phyloP scores from a whole-genome alignment of 1,140 invertebrate genomes.

The Drosophila eugracilis region DNA sequence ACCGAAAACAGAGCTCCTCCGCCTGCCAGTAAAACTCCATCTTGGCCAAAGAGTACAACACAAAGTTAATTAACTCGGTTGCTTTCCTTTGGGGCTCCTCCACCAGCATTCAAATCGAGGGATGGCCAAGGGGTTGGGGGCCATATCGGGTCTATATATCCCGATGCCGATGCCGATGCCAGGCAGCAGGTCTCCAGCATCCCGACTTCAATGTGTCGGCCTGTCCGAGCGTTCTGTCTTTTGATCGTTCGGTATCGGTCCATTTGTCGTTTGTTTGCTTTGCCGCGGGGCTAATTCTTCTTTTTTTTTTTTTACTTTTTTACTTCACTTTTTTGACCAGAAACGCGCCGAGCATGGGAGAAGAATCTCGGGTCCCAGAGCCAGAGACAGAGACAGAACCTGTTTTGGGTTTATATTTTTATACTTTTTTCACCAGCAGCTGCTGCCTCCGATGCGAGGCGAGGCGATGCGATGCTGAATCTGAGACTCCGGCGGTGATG shows the following conservation, averaged over 20 bases:
- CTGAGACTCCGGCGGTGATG: slow-evolving; percentile 38
- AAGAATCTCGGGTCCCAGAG: slow-evolving; percentile 48
- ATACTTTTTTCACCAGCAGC: slow-evolving; percentile 41
- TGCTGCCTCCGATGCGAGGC: slow-evolving; percentile 35
- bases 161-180: slow-evolving; percentile 10
- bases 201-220: slow-evolving; percentile 18
- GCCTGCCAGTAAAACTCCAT: slow-evolving; percentile 10
- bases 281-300: slow-evolving; percentile 78
- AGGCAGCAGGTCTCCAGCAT: slow-evolving; percentile 33
- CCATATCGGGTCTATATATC: slow-evolving; percentile 11
- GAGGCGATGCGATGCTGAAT: slow-evolving; percentile 30
- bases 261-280: slow-evolving; percentile 83
- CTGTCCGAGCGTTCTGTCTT: slow-evolving; percentile 70
- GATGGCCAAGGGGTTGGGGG: not conserved
- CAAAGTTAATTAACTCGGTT: slow-evolving; percentile 82
- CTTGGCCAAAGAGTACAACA: slow-evolving; percentile 33
- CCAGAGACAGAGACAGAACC: slow-evolving; percentile 31
- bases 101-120: slow-evolving; percentile 16
- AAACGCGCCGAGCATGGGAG: slow-evolving; percentile 34
- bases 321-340: slow-evolving; percentile 20
- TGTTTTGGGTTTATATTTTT: slow-evolving; percentile 28
- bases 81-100: slow-evolving; percentile 53
- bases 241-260: slow-evolving; percentile 81
- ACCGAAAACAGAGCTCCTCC: slow-evolving; percentile 10
- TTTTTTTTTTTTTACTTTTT: slow-evolving; percentile 25